These are phyloP conservation scores for Ernsta delagoae DNA, from an alignment of 2,888 invertebrate species.

Conservation along the genomic window DNA sequence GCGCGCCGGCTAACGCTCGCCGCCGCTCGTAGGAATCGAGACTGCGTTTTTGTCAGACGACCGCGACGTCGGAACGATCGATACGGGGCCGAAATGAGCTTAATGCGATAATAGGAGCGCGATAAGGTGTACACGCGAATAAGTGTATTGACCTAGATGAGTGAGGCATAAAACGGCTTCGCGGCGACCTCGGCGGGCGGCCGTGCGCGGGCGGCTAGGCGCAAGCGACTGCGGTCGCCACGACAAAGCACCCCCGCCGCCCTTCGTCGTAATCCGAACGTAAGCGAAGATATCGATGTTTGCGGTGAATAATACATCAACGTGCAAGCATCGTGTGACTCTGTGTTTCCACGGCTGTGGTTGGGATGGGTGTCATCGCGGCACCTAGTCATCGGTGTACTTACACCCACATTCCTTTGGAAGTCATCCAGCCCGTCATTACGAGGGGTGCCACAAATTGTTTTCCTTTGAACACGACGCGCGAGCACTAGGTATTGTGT, in stretches of 20 bases:
- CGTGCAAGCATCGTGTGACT: slow-evolving; percentile 65
- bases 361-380: slow-evolving; percentile 39
- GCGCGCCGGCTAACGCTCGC: slow-evolving; percentile 69
- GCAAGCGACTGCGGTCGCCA: slow-evolving; percentile 75
- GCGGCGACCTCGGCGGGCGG: slow-evolving; percentile 68
- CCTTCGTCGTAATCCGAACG: slow-evolving; percentile 77
- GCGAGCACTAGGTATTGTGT: slow-evolving; percentile 1
- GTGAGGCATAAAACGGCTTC: slow-evolving; percentile 73
- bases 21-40: slow-evolving; percentile 72
- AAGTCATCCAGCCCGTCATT: slow-evolving; percentile 67
- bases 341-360: slow-evolving; percentile 41
- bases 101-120: slow-evolving; percentile 80
- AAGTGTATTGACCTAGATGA: slow-evolving; percentile 78
- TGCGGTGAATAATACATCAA: slow-evolving; percentile 75
- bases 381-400: slow-evolving; percentile 47
- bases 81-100: slow-evolving; percentile 77
- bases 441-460: slow-evolving; percentile 51
- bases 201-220: slow-evolving; percentile 76
- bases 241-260: slow-evolving; percentile 67
- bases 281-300: slow-evolving; percentile 76
- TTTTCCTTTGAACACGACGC: slow-evolving; percentile 1
- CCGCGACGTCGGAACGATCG: slow-evolving; percentile 68
- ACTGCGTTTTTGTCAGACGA: slow-evolving; percentile 60
- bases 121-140: slow-evolving; percentile 82
- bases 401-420: slow-evolving; percentile 70